phyloP scores from a whole-genome alignment of 1,140 invertebrate species.

The Lucilia sericata region DNA sequence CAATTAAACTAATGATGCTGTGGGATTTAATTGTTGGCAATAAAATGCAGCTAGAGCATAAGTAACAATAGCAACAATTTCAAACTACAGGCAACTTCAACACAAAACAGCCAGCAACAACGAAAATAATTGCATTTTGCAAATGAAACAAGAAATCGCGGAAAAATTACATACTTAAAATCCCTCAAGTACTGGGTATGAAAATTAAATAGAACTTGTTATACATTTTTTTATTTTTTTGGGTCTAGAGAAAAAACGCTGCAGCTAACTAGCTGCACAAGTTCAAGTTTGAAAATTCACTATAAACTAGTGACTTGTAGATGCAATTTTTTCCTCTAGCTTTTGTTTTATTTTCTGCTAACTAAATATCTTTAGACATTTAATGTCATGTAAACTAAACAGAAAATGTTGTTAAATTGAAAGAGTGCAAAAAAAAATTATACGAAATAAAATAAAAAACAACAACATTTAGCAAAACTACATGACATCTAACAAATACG shows the following conservation, averaged over 20 bases:
- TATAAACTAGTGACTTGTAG: background rate
- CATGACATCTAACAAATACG: slow-evolving; percentile 24
- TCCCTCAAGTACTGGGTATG: background rate
- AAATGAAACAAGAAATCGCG: background rate
- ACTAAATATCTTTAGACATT: background rate
- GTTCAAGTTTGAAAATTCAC: slow-evolving; percentile 10
- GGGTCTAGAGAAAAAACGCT: background rate
- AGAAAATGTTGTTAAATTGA: slow-evolving; percentile 20
- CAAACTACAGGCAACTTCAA: background rate
- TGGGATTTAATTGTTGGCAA: slow-evolving; percentile 26
- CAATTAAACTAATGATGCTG: slow-evolving; percentile 27
- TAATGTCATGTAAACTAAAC: slow-evolving; percentile 23
- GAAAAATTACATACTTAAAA: background rate
- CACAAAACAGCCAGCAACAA: too few relatives aligned
- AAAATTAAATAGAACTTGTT: slow-evolving; percentile 16
- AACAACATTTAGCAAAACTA: background rate
- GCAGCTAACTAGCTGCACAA: slow-evolving; percentile 1
- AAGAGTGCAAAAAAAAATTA: background rate
- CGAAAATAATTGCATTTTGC: background rate
- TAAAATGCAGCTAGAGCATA: too few relatives aligned
- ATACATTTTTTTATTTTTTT: background rate
- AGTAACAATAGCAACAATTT: too few relatives aligned
- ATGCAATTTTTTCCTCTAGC: background rate
- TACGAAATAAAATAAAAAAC: background rate
- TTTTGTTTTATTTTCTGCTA: background rate